Conservation (phyloP, 2,888 invertebrate genomes). For the Diarsia dahlii region DNA sequence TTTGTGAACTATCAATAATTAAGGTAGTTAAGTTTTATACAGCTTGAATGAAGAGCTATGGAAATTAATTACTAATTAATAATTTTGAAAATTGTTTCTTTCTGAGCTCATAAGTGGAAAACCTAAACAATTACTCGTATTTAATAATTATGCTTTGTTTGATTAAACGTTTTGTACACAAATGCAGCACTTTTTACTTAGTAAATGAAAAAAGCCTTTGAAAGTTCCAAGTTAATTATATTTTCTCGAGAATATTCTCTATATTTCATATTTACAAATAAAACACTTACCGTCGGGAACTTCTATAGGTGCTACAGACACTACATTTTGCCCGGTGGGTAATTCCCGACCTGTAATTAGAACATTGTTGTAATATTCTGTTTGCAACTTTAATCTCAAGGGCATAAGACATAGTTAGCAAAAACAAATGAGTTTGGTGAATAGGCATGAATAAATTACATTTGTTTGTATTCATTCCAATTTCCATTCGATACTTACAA, state of each 20-base stretch:
- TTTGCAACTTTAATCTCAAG: constrained; percentile 32
- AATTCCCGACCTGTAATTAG: constrained; percentile 88
- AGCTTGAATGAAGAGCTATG: neutral
- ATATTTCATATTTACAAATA: constrained; percentile 51
- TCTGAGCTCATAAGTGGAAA: neutral
- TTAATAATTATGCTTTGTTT: neutral
- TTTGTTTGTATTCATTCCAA: constrained; percentile 33
- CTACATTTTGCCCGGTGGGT: constrained; percentile 88
- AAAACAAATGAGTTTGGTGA: constrained; percentile 20
- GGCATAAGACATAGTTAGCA: constrained; percentile 14
- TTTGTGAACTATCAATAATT: neutral
- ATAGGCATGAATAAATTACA: constrained; percentile 17
- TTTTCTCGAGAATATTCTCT: constrained; percentile 40
- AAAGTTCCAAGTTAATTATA: neutral
- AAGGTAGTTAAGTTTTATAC: neutral
- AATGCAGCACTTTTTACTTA: neutral
- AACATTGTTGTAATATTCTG: constrained; percentile 70
- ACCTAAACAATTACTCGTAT: no score
- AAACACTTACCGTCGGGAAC: constrained; percentile 86
- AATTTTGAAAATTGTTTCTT: no score
- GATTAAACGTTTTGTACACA: neutral
- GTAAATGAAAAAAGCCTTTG: constrained; percentile 5
- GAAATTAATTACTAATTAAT: neutral
- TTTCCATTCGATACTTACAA: constrained; percentile 37
- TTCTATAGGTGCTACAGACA: constrained; percentile 89